These are phyloP conservation scores for Ariolimax columbianus DNA, from an alignment of 2,888 invertebrate species.

Conservation along the genomic window DNA sequence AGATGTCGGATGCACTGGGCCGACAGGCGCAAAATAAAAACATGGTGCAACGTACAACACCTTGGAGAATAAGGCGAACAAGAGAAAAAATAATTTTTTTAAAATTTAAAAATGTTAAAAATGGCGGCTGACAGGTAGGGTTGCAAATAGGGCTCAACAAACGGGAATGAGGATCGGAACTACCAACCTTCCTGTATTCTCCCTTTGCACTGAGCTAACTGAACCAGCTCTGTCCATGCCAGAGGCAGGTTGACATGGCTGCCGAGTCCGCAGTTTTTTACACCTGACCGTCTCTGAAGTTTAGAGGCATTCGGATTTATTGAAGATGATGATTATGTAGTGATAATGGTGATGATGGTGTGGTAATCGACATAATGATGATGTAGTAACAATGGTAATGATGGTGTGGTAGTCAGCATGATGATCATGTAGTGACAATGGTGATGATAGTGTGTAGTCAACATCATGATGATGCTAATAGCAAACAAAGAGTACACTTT, in stretches of 20 bases:
- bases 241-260: conserved; percentile 75
- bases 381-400: neutral
- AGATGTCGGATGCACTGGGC: too few relatives aligned
- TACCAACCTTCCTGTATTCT: conserved; percentile 76
- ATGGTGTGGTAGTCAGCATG: neutral
- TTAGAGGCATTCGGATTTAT: neutral
- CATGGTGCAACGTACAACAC: too few relatives aligned
- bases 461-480: too few relatives aligned
- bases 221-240: conserved; percentile 78
- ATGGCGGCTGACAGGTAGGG: too few relatives aligned
- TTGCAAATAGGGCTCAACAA: too few relatives aligned
- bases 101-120: too few relatives aligned
- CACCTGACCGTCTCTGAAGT: conserved; percentile 73
- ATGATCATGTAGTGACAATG: neutral
- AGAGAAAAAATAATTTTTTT: too few relatives aligned
- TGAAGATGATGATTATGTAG: neutral
- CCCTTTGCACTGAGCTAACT: conserved; percentile 78
- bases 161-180: neutral
- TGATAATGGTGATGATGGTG: neutral
- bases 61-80: neutral
- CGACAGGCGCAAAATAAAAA: too few relatives aligned
- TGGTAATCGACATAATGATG: too few relatives aligned
- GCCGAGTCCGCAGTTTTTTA: conserved; percentile 70
- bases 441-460: neutral
- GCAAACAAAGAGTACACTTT: too few relatives aligned